Evolutionary conservation across 2,888 invertebrate species (phyloP).

Genomic region (Salticus scenicus): DNA sequence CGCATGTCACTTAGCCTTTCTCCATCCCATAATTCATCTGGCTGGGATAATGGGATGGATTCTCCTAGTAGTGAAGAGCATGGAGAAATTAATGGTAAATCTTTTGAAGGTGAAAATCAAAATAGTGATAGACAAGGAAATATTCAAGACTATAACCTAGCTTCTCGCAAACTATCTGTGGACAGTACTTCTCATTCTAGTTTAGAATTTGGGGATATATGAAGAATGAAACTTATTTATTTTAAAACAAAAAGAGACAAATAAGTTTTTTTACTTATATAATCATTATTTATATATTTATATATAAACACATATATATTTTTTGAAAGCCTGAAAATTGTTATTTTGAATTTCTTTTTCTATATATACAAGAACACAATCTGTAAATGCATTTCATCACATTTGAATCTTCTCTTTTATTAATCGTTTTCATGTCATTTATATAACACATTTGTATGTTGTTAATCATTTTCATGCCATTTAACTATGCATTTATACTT

Average conservation of each 20-base stretch:
- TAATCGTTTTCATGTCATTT: too few species aligned
- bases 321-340: too few species aligned
- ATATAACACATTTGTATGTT: too few species aligned
- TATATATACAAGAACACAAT: too few species aligned
- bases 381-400: too few species aligned
- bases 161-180: slow-evolving; percentile 36
- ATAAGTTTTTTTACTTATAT: too few species aligned
- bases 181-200: slow-evolving; percentile 68
- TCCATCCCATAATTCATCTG: slow-evolving; percentile 61
- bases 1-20: slow-evolving; percentile 65
- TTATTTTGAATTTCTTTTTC: too few species aligned
- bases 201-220: slow-evolving; percentile 68
- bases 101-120: slow-evolving; percentile 28
- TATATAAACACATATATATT: too few species aligned
- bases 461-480: too few species aligned
- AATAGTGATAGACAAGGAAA: slow-evolving; percentile 5
- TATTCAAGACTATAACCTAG: slow-evolving; percentile 23
- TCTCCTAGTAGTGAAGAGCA: slow-evolving; percentile 65
- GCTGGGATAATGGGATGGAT: slow-evolving; percentile 68
- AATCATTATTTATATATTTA: too few species aligned
- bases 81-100: slow-evolving; percentile 51
- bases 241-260: neutral
- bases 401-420: too few species aligned
- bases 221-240: slow-evolving; percentile 1
- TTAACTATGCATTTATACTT: too few species aligned